phyloP scores from a whole-genome alignment of 2,888 invertebrate genomes.

The Cosmia trapezina region DNA sequence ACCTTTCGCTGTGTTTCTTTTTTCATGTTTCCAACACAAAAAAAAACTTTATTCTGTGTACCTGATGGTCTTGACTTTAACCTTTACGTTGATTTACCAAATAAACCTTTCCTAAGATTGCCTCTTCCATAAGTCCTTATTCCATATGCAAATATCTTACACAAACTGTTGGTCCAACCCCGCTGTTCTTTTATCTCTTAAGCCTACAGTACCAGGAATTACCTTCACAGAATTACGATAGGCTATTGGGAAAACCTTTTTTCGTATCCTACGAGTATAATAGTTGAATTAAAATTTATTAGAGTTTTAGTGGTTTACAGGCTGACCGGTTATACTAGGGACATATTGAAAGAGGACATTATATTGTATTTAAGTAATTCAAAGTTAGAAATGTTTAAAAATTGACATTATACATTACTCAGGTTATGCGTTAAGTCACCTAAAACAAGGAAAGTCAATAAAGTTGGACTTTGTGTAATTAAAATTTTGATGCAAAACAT shows the following conservation, averaged over 20 bases:
- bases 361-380: no score
- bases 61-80: not conserved
- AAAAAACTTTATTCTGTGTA: no score
- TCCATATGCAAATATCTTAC: conserved; percentile 1
- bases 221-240: conserved; percentile 11
- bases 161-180: not conserved
- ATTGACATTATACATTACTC: no score
- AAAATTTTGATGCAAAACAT: no score
- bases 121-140: not conserved
- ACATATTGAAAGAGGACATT: not conserved
- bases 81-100: not conserved
- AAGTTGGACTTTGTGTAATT: no score
- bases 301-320: conserved; percentile 12
- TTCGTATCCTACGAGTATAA: conserved; percentile 1
- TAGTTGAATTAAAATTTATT: conserved; percentile 48
- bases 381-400: no score
- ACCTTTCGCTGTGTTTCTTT: no score
- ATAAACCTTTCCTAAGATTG: not conserved
- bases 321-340: not conserved
- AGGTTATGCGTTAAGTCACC: no score
- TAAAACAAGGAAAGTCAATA: no score
- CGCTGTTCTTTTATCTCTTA: conserved; percentile 4
- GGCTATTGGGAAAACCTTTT: conserved; percentile 23
- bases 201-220: not conserved
- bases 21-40: no score